Conservation (phyloP, 2,888 invertebrate species). For the Polydrusus cervinus region DNA sequence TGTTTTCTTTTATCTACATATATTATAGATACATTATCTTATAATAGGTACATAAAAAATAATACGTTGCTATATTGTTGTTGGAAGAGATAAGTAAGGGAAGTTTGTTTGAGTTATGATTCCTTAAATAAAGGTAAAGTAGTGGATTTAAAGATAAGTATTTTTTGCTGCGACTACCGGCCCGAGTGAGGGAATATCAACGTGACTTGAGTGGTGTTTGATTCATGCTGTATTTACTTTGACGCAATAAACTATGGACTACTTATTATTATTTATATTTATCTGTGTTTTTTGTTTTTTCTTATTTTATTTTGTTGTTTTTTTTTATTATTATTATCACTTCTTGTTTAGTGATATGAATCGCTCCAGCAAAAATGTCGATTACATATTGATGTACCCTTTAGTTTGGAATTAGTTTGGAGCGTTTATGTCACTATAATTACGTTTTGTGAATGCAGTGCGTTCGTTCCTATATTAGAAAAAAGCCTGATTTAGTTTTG, state of each 20-base stretch:
- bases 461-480: constrained; percentile 48
- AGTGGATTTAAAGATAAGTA: neutral
- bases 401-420: neutral
- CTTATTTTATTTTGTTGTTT: constrained; percentile 37
- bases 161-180: constrained; percentile 17
- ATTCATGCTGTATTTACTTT: constrained; percentile 27
- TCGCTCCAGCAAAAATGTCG: neutral
- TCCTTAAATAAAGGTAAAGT: neutral
- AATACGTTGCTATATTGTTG: too few relatives aligned
- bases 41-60: too few relatives aligned
- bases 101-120: too few relatives aligned
- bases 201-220: constrained; percentile 20
- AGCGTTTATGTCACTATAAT: constrained; percentile 30
- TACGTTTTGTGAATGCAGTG: constrained; percentile 35
- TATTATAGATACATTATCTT: too few relatives aligned
- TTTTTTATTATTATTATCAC: constrained; percentile 11
- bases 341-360: constrained; percentile 17
- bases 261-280: constrained; percentile 12
- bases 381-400: neutral
- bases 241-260: constrained; percentile 29
- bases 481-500: constrained; percentile 48
- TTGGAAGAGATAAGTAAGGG: too few relatives aligned
- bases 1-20: too few relatives aligned
- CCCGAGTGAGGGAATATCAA: constrained; percentile 22
- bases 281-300: constrained; percentile 25